Base-by-base conservation (phyloP, 2,888 invertebrate species). In the Lasioglossum malachurum region DNA sequence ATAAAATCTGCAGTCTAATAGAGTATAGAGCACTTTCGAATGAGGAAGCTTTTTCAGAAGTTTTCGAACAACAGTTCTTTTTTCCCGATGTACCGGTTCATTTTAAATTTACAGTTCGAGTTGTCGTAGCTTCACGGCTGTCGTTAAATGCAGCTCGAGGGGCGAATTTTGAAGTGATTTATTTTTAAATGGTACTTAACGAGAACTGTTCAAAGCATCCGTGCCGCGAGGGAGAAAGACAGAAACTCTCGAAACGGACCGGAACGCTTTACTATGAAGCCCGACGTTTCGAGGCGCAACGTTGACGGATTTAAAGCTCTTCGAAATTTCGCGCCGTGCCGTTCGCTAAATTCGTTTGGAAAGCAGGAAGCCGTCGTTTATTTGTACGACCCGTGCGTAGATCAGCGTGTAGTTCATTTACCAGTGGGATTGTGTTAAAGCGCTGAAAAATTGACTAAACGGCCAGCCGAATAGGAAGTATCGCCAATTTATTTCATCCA, bases 361-460 rank as follows among this genome's bases (percentile, higher is more conserved):
- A 64, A 73, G 69, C 84, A 75, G 49, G 77, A 64, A 77, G 46
- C 38, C 35, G 49, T n/a, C 67, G 73, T 75, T 78, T 86, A 75
- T 86, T 86, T 82, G 67, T 64, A 67, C 64, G 19, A 46, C 23
- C 14, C 35, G 64, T 19, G n/a, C 72, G 49, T 57, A 49, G 67
- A 44, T 53, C 60, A 46, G 35, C 71, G 44, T 27, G 27, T 10
- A 78, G 71, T 80, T 77, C 69, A 46, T 77, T 80, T 74, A 53
- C 83, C 71, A 46, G 19, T 38, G 14, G 44, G 27, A 19, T 46
- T 19, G 44, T 69, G 31, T 75, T 74, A 71, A 84, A 80, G 73
- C 76, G 80, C 0, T 80, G 84, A 60, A 80, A 86, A 80, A 82
- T 78, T 78, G 69, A 73, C 14, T 53, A 73, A 14, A 71, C 19